These are phyloP conservation scores for Zosterops hypoxanthus DNA, from an alignment of 2,113 vertebrate genomes.

Conservation along the genomic window DNA sequence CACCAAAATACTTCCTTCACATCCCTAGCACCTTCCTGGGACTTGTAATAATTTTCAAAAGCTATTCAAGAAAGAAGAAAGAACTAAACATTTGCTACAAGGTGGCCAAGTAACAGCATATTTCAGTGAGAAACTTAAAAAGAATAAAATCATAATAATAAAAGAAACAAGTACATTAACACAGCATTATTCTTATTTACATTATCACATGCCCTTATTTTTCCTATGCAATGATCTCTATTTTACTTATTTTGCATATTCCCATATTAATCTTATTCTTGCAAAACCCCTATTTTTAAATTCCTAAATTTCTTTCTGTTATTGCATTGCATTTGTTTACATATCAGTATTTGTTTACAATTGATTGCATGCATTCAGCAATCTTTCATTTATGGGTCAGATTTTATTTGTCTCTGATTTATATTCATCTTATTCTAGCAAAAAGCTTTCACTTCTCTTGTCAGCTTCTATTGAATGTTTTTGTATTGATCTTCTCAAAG, in stretches of 20 bases:
- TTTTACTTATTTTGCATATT: not conserved
- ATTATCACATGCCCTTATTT: not conserved
- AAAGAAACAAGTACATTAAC: not conserved
- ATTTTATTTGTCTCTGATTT: not conserved
- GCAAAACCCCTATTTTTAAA: not conserved
- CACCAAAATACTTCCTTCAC: not conserved
- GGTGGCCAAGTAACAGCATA: not conserved
- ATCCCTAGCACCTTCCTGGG: not conserved
- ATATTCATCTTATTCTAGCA: not conserved
- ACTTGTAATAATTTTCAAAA: not conserved
- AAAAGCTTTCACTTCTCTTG: not conserved
- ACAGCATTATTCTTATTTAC: not conserved
- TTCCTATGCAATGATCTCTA: not conserved
- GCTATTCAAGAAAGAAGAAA: not conserved
- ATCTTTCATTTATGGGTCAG: not conserved
- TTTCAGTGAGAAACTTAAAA: not conserved
- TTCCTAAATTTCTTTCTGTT: not conserved
- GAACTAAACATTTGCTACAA: accelerated
- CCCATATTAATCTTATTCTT: not conserved
- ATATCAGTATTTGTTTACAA: not conserved
- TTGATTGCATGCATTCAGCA: accelerated
- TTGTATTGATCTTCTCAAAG: conserved; percentile 16
- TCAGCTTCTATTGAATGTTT: conserved; percentile 2
- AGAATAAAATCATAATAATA: not conserved
- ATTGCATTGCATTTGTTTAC: not conserved